Conservation (phyloP, 1,140 invertebrate genomes). For the Brachionus paranguensis region DNA sequence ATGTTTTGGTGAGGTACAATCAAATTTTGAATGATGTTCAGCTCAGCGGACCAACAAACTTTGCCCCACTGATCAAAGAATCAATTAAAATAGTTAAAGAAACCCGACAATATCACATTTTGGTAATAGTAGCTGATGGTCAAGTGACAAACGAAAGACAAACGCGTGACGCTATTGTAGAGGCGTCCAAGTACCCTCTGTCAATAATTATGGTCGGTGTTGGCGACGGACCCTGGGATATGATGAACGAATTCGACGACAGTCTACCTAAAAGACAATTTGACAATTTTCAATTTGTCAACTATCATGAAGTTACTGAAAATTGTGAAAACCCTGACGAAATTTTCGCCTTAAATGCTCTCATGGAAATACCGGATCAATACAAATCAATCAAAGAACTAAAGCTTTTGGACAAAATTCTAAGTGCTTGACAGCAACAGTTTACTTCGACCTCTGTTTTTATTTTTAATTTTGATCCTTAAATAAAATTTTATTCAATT, state of each 20-base stretch:
- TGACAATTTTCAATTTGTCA: conserved; percentile 62
- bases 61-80: conserved; percentile 57
- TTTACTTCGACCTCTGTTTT: background rate
- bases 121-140: conserved; percentile 60
- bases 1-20: conserved; percentile 51
- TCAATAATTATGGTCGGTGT: conserved; percentile 61
- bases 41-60: conserved; percentile 55
- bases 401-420: conserved; percentile 41
- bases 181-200: conserved; percentile 58
- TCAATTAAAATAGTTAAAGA: conserved; percentile 56
- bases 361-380: conserved; percentile 60
- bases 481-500: background rate
- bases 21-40: conserved; percentile 49
- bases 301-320: conserved; percentile 55
- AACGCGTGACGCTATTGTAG: conserved; percentile 58
- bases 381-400: conserved; percentile 58
- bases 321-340: conserved; percentile 56
- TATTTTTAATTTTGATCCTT: background rate
- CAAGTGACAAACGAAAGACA: conserved; percentile 57
- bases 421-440: background rate
- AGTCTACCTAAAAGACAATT: conserved; percentile 57
- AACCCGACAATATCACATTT: conserved; percentile 56
- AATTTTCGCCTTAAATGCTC: conserved; percentile 56
- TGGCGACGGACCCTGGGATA: conserved; percentile 61
- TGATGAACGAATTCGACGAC: conserved; percentile 60